Evolutionary conservation across 2,113 vertebrate genomes (phyloP).

Genomic region (Nipponia nippon): DNA sequence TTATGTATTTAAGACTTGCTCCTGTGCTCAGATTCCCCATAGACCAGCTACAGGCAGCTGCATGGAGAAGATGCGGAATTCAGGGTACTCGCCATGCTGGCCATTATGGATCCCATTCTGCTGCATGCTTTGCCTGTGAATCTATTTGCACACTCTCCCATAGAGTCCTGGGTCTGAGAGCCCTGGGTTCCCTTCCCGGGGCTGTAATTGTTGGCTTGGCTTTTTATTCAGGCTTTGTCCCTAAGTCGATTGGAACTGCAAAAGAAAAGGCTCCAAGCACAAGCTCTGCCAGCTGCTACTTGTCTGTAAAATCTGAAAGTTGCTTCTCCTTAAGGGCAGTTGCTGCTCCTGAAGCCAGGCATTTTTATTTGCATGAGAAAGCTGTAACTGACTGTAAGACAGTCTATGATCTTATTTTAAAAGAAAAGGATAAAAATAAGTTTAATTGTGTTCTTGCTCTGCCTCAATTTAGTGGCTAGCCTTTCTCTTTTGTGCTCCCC

Average conservation of each 20-base stretch:
- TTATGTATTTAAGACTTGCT: background rate
- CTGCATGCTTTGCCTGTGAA: background rate
- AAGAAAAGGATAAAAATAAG: constrained; percentile 4
- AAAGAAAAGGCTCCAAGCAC: background rate
- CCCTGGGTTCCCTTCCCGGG: background rate
- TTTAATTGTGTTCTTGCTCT: background rate
- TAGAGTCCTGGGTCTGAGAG: background rate
- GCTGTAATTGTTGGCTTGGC: background rate
- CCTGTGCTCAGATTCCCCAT: background rate
- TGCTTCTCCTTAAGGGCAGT: background rate
- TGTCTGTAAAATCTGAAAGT: background rate
- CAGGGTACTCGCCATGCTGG: background rate
- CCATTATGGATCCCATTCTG: background rate
- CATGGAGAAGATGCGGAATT: fast-evolving
- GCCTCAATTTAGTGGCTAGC: background rate
- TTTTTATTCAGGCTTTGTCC: background rate
- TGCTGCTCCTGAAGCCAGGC: constrained; percentile 6
- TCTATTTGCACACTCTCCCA: background rate
- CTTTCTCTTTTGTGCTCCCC: background rate
- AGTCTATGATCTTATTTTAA: constrained; percentile 3
- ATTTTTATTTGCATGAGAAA: background rate
- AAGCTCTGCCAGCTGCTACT: constrained; percentile 23
- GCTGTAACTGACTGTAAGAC: background rate
- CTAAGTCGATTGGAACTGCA: background rate
- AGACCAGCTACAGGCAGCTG: background rate